Conservation (phyloP, 2,797 vertebrate genomes). For the Tauraco hartlaubi region DNA sequence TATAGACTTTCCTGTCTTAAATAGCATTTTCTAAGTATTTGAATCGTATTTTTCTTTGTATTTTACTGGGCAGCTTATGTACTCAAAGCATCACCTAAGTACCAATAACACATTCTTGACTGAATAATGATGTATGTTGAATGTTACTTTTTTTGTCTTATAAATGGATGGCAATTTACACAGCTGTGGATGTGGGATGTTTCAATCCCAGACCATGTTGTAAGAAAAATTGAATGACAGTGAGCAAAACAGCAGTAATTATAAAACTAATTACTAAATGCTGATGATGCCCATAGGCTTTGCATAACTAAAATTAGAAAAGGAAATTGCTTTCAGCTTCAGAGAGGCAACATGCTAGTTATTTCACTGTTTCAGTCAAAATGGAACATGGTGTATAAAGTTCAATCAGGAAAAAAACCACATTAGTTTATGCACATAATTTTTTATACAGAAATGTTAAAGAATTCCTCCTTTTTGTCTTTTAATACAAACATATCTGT, state of each 20-base stretch:
- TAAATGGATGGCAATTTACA: slow-evolving; percentile 94
- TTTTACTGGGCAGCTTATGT: slow-evolving; percentile 71
- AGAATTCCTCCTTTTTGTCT: slow-evolving; percentile 65
- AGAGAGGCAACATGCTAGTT: slow-evolving; percentile 88
- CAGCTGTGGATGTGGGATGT: slow-evolving; percentile 97
- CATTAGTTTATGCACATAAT: slow-evolving; percentile 72
- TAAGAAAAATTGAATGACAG: slow-evolving; percentile 97
- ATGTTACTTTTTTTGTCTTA: slow-evolving; percentile 86
- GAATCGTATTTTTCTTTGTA: slow-evolving; percentile 50
- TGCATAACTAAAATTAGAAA: slow-evolving; percentile 99
- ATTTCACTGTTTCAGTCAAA: slow-evolving; percentile 85
- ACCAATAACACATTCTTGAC: slow-evolving; percentile 78
- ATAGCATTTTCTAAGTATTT: slow-evolving; percentile 32
- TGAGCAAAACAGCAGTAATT: slow-evolving; percentile 98
- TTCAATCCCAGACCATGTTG: slow-evolving; percentile 94
- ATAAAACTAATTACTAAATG: slow-evolving; percentile 99
- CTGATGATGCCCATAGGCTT: slow-evolving; percentile 99
- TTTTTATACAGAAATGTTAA: slow-evolving; percentile 72
- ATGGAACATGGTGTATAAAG: slow-evolving; percentile 82
- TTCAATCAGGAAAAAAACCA: slow-evolving; percentile 75
- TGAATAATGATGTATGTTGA: slow-evolving; percentile 84
- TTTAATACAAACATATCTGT: slow-evolving; percentile 39
- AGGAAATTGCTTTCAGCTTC: slow-evolving; percentile 99
- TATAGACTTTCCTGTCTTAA: background rate
- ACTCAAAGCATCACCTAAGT: slow-evolving; percentile 78